Evolutionary conservation across 2,888 invertebrate species (phyloP).

Genomic region (Rotaria macrura): DNA sequence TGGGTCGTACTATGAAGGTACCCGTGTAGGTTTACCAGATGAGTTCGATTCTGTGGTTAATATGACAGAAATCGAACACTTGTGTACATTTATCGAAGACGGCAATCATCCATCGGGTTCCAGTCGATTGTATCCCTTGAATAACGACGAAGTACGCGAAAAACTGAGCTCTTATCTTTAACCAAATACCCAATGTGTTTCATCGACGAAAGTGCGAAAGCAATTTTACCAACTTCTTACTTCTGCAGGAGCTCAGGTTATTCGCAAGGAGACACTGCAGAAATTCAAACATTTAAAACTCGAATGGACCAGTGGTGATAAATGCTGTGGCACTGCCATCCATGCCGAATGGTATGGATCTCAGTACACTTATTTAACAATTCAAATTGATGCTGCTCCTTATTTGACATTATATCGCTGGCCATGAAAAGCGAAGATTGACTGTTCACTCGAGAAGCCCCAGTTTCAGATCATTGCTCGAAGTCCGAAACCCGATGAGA

Average conservation of each 20-base stretch:
- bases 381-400: background rate
- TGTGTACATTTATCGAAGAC: background rate
- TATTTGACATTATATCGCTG: background rate
- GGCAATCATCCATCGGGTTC: background rate
- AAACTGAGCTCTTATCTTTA: background rate
- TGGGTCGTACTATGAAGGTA: background rate
- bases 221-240: background rate
- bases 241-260: background rate
- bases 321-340: background rate
- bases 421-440: background rate
- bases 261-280: background rate
- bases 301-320: background rate
- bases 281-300: background rate
- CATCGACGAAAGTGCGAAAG: background rate
- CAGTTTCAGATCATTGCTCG: background rate
- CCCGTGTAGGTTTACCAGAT: background rate
- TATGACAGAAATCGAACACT: background rate
- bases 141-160: background rate
- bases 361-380: background rate
- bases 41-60: background rate
- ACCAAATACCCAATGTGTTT: background rate
- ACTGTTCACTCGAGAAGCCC: background rate
- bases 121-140: background rate
- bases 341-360: background rate
- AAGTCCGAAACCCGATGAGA: background rate